These are phyloP conservation scores for Amphipyra tragopoginis DNA, from an alignment of 2,888 invertebrate species.

Conservation along the genomic window DNA sequence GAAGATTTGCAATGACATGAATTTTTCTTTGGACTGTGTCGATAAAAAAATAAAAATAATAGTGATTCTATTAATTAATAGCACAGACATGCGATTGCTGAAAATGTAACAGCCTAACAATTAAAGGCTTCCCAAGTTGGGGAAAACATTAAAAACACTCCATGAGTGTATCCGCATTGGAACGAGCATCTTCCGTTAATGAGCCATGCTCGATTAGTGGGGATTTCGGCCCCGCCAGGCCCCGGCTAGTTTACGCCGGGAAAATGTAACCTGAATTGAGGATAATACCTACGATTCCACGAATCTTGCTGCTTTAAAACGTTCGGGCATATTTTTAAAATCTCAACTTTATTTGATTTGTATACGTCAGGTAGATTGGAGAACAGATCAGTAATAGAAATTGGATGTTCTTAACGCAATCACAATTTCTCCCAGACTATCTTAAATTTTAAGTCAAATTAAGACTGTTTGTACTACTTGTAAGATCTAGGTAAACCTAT, in stretches of 20 bases:
- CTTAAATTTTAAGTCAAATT: too few relatives aligned
- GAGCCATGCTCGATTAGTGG: constrained; percentile 70
- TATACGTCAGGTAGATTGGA: too few relatives aligned
- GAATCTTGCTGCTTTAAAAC: constrained; percentile 5
- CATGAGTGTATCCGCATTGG: constrained; percentile 70
- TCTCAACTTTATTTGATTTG: not conserved
- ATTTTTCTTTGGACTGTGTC: too few relatives aligned
- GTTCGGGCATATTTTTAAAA: not conserved
- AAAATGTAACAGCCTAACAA: constrained; percentile 22
- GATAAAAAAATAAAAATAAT: too few relatives aligned
- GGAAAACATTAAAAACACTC: constrained; percentile 65
- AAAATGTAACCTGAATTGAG: constrained; percentile 35
- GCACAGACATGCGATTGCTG: not conserved
- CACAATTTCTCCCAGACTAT: too few relatives aligned
- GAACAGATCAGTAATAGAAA: too few relatives aligned
- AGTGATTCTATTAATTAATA: too few relatives aligned
- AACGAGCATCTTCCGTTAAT: constrained; percentile 72
- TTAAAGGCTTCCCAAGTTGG: constrained; percentile 39
- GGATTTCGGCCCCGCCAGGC: constrained; percentile 57
- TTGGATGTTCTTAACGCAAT: too few relatives aligned
- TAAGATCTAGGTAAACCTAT: too few relatives aligned
- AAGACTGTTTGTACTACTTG: too few relatives aligned
- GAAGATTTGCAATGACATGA: too few relatives aligned
- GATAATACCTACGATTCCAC: constrained; percentile 8
- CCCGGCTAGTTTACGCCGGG: constrained; percentile 22